Evolutionary conservation across 2,113 vertebrate genomes (phyloP).

Genomic region (Naja naja): DNA sequence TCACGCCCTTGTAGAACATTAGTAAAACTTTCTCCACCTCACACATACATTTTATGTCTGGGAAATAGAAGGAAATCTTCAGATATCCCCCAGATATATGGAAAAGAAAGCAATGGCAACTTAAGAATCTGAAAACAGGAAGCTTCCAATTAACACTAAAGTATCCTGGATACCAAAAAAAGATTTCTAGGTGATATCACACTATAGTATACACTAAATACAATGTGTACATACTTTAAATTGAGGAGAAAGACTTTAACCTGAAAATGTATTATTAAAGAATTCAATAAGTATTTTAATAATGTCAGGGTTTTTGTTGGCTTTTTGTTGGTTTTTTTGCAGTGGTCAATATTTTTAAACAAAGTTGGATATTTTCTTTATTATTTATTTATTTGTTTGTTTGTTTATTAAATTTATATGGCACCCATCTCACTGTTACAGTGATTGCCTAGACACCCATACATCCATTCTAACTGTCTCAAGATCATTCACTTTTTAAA

Average conservation of each 20-base stretch:
- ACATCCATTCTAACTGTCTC: neutral
- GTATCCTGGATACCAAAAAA: neutral
- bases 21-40: neutral
- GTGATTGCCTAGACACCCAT: neutral
- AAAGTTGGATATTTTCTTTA: neutral
- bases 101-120: neutral
- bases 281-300: neutral
- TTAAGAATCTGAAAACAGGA: neutral
- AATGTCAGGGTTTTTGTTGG: fast-evolving
- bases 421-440: neutral
- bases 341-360: neutral
- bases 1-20: neutral
- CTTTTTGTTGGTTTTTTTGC: neutral
- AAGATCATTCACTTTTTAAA: neutral
- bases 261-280: neutral
- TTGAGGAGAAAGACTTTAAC: neutral
- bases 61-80: neutral
- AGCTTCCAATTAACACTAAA: neutral
- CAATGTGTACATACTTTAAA: neutral
- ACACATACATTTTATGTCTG: neutral
- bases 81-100: neutral
- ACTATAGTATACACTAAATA: neutral
- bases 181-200: neutral
- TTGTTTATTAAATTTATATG: neutral
- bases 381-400: too few species aligned